Conservation (phyloP, 1,140 invertebrate species). For the Callitettix versicolor region DNA sequence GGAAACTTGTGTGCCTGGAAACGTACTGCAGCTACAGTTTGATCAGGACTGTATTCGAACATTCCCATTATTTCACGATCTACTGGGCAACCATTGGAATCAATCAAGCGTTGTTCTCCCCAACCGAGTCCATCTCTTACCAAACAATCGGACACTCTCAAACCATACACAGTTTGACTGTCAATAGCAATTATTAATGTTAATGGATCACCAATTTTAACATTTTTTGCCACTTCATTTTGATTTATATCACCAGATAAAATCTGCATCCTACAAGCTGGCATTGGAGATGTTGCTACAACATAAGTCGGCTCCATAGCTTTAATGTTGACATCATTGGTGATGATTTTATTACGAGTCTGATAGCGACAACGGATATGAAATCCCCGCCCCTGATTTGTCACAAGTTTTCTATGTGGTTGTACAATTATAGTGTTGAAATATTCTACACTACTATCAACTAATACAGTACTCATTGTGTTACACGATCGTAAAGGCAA, state of each 20-base stretch:
- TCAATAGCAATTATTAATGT: conserved; percentile 73
- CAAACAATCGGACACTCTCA: conserved; percentile 77
- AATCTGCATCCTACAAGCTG: conserved; percentile 85
- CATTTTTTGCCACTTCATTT: conserved; percentile 73
- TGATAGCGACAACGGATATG: conserved; percentile 80
- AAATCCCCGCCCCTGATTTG: conserved; percentile 79
- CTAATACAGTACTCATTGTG: conserved; percentile 84
- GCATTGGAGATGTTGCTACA: conserved; percentile 52
- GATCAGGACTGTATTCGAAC: conserved; percentile 67
- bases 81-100: conserved; percentile 75
- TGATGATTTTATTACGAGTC: conserved; percentile 56
- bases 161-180: conserved; percentile 63
- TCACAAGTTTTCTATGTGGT: conserved; percentile 81
- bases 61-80: conserved; percentile 86
- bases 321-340: conserved; percentile 46
- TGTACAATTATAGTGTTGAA: conserved; percentile 88
- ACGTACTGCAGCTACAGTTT: conserved; percentile 64
- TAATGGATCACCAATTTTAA: conserved; percentile 81
- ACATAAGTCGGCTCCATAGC: conserved; percentile 27
- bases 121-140: conserved; percentile 84
- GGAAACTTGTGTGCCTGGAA: conserved; percentile 93
- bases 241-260: conserved; percentile 65
- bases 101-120: conserved; percentile 81
- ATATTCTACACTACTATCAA: conserved; percentile 81
- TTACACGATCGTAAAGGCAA: conserved; percentile 82